These are phyloP conservation scores for Cyphomyrmex costatus DNA, from an alignment of 1,140 invertebrate species.

Conservation along the genomic window DNA sequence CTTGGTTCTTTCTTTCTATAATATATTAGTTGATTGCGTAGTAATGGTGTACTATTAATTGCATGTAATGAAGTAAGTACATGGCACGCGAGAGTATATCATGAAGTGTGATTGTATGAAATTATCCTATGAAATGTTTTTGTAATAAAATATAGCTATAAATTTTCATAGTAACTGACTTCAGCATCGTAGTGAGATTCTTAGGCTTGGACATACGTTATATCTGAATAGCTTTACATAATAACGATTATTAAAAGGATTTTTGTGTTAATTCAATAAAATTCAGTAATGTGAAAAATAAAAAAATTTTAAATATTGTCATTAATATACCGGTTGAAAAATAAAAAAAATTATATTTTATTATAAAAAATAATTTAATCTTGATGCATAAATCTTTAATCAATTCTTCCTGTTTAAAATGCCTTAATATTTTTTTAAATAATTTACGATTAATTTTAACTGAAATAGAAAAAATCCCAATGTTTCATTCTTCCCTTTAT, in stretches of 20 bases:
- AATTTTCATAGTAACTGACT: constrained; percentile 57
- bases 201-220: constrained; percentile 7
- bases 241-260: background rate
- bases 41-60: constrained; percentile 73
- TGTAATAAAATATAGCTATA: constrained; percentile 54
- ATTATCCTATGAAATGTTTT: constrained; percentile 64
- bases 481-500: constrained; percentile 19
- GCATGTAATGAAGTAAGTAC: constrained; percentile 73
- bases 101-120: constrained; percentile 65
- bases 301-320: background rate
- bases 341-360: constrained; percentile 8
- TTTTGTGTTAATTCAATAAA: constrained; percentile 20
- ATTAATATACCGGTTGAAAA: background rate
- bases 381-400: background rate
- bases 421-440: background rate
- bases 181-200: constrained; percentile 61
- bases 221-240: constrained; percentile 37
- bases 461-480: background rate
- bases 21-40: constrained; percentile 74
- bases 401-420: background rate
- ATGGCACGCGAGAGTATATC: constrained; percentile 72
- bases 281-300: background rate
- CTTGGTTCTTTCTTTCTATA: constrained; percentile 69
- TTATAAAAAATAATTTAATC: background rate
- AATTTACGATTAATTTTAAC: background rate